A percentile compares a stretch with the other conserved stretches of the same genome.
These are phyloP conservation scores for Athalia cordata DNA, from an alignment of 2,888 invertebrate genomes.

Conservation along the genomic window DNA sequence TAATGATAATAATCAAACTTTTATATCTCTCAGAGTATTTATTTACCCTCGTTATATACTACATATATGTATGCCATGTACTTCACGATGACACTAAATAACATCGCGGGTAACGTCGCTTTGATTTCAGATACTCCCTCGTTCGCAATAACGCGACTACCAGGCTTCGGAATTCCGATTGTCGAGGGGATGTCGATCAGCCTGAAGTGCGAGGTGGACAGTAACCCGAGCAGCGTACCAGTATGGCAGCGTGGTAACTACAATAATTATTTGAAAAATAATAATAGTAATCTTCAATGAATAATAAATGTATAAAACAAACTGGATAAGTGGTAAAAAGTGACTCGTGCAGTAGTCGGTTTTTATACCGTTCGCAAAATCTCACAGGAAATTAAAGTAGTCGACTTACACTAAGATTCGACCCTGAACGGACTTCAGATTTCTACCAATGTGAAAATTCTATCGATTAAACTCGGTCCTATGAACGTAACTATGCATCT, in stretches of 20 bases:
- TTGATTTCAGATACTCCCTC: conserved; percentile 88
- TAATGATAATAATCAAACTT: no score
- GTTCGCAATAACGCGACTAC: conserved; percentile 93
- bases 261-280: not conserved
- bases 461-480: conserved; percentile 23
- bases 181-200: conserved; percentile 92
- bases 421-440: conserved; percentile 16
- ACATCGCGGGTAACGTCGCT: conserved; percentile 2
- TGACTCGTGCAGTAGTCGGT: not conserved
- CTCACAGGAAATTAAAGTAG: not conserved
- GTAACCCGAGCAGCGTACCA: conserved; percentile 91
- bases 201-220: conserved; percentile 93
- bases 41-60: no score
- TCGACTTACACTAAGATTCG: conserved; percentile 21
- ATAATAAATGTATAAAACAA: not conserved
- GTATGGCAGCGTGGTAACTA: conserved; percentile 84
- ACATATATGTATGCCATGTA: no score
- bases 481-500: not conserved
- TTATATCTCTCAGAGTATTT: no score
- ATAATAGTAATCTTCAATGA: not conserved
- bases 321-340: not conserved
- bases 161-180: conserved; percentile 93
- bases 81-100: no score
- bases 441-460: conserved; percentile 16
- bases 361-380: no score